Base-by-base conservation (phyloP, 1,140 invertebrate genomes). In the Spodoptera litura region DNA sequence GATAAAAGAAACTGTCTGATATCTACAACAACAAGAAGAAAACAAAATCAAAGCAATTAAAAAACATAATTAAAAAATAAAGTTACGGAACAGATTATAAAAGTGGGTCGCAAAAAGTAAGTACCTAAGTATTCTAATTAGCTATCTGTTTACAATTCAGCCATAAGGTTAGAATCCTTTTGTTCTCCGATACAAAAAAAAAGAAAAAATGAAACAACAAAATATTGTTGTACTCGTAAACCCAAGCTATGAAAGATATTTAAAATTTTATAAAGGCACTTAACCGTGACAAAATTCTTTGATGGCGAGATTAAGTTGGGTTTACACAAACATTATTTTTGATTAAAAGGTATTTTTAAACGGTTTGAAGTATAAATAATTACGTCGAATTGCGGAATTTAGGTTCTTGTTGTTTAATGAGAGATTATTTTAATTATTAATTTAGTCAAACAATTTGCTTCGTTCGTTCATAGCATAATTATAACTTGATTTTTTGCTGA, bases 151-250 rank as follows among this genome's bases (percentile, higher is more conserved):
- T 68, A 68, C 6, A n/a, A 52, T 53, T 68, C 12, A 13, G 44
- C 64, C 64, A 27, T 52, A 68, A 68, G 64, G 25, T 20, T 20
- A 27, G 25, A 13, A 27, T 25, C 25, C 49, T 31, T 68, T 68
- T 68, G 64, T 68, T 68, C 11, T 52, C 44, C 44, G 8, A 51
- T 68, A 53, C 52, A 68, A 68, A 68, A 68, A 31, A 31, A 31
- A 31, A 31, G 35, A 53, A 68, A 27, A 27, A 52, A 52, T 0
- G 6, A 53, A 52, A 52, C 49, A 20, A 13, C 12, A 12, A 31
- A 25, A 70, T 52, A 70, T 53, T n/a, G 51, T 12, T 51, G 12
- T 15, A 64, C 8, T 44, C 38, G 38, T 44, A 44, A 53, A 31
- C 12, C 25, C 49, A 53, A 9, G 10, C 13, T 53, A 25, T 68